Base-by-base conservation (phyloP, 2,888 invertebrate genomes). In the Pristionchus arcanus region DNA sequence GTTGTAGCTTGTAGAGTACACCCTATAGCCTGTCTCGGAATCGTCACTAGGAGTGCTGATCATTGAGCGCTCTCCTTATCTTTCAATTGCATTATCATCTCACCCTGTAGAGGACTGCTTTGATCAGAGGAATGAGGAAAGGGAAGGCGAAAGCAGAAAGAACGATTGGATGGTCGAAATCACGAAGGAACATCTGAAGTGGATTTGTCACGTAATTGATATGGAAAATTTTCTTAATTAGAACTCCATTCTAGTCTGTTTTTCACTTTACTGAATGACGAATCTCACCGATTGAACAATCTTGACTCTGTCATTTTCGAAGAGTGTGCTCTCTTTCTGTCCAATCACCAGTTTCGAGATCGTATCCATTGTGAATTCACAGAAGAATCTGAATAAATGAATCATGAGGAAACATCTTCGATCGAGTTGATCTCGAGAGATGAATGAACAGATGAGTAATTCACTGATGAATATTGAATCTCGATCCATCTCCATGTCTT, bases 381-480 rank as follows among this genome's bases (percentile, higher is more conserved):
- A 85, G 84, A 59, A 85, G 84, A 85, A 85, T 37, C 84, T 85
- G 55, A 34, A 85, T 0, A 34, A n/a, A 15, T 59, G n/a, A 31
- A 28, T 13, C n/a, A 49, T 55, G 31, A 28, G 42, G 15, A 42
- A 31, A 16, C 74, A 77, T 4, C 37, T 37, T 74, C 28, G 68
- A 68, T 68, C 63, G n/a, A 4, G 16, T 34, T 71, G 31, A 71
- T 34, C 34, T 71, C 34, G 31, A 71, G 74, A 71, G 42, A 49
- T 7, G 42, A 42, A 5, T 42, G 77, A 49, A 77, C 9, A 59
- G 49, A 55, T 81, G 49, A 55, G 0, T 55, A 11, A 85, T 59
- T 85, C 37, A 85, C 84, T 59, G 59, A 49, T 88, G 87, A n/a
- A 88, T 88, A 37, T 88, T 88, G 74, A 88, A 88, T 28, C 34